Evolutionary conservation across 1,140 invertebrate species (phyloP), one percentile per base, ranked within the genome.

Genomic region (Pseudomyrmex cubaensis): DNA sequence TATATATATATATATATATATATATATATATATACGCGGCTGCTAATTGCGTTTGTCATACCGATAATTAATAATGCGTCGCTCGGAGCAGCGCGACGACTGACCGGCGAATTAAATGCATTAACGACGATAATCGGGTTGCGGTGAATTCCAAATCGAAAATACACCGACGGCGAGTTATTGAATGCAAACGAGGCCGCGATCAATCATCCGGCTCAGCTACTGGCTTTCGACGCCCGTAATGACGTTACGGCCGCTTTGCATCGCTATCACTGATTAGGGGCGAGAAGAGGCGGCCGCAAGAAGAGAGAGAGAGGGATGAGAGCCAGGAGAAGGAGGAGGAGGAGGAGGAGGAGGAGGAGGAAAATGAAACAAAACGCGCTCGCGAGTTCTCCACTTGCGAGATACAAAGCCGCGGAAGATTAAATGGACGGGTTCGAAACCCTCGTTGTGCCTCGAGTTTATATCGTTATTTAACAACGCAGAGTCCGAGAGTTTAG

Each of bases 61-160:
- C 82, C 85, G 87, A 86, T 88, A 88, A 89, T 89, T 89, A 89
- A 89, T 89, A 88, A 89, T 86, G 87, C 87, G 85, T 84, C 82
- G 85, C 80, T 82, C 75, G 75, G 12, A 20, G 48, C 50, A 10
- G 63, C 44, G 80, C 64, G 80, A 77, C 84, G 80, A 88, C 76
- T 83, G 86, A 80, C 52, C 50, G 86, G 78, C 87, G 88, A 89
- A 89, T 89, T 89, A 89, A 89, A 89, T 89, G 85, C 87, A 85
- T 89, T 89, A 89, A 89, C 87, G 87, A 88, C 54, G 75, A 89
- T 89, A 89, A 89, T 88, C 87, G 80, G 84, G 70, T 89, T 88
- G 88, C 69, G 87, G 87, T 84, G 82, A 89, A 89, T 88, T 82
- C 80, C 82, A 84, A 89, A 89, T 89, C 84, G 88, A 89, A 89